Conservation (phyloP, 2,113 vertebrate genomes). For the Corythaixoides concolor region DNA sequence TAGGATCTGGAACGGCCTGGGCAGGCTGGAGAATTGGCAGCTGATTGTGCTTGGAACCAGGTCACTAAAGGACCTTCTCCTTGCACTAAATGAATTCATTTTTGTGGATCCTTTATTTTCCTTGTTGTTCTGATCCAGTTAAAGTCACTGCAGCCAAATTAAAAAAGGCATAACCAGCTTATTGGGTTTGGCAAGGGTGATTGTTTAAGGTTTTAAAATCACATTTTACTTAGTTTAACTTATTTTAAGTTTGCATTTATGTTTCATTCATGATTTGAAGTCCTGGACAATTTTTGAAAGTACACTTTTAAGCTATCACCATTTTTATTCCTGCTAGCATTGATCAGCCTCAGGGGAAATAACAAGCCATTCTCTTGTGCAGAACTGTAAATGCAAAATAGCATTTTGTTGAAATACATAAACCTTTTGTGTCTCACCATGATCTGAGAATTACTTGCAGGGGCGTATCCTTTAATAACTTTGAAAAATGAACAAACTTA, state of each 20-base stretch:
- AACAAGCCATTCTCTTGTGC: constrained; percentile 22
- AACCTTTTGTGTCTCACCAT: constrained; percentile 33
- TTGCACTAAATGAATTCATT: background rate
- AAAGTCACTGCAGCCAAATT: background rate
- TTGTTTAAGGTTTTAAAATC: background rate
- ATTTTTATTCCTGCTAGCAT: constrained; percentile 39
- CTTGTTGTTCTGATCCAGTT: background rate
- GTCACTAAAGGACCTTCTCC: background rate
- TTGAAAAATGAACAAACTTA: constrained; percentile 51
- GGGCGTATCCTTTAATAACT: constrained; percentile 55
- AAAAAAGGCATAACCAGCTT: background rate
- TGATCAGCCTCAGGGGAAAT: constrained; percentile 57
- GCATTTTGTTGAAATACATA: constrained; percentile 55
- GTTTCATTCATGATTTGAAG: background rate
- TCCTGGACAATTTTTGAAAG: constrained; percentile 41
- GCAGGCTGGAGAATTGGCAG: background rate
- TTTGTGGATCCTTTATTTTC: background rate
- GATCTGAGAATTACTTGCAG: constrained; percentile 40
- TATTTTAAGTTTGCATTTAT: background rate
- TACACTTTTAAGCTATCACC: constrained; percentile 4
- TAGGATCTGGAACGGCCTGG: background rate
- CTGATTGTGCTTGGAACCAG: background rate
- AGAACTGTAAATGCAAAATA: constrained; percentile 60
- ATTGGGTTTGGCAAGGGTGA: background rate
- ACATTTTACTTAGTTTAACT: background rate